Percentiles rank a stretch among this genome's conserved stretches.
Evolutionary conservation across 1,140 invertebrate species (phyloP).

Genomic region (Drosophila serrata): DNA sequence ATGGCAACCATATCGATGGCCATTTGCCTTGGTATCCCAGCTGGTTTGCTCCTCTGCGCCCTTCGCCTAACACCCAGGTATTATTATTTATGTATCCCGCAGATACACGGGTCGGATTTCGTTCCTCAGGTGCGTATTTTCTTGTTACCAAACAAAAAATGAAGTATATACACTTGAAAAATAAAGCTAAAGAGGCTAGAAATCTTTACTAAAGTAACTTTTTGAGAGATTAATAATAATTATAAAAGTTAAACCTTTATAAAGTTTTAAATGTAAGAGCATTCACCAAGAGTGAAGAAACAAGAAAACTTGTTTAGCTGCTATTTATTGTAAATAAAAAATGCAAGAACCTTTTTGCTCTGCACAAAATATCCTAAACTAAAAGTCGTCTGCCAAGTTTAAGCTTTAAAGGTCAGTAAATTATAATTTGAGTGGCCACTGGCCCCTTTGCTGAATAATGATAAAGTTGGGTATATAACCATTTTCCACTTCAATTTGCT

Average conservation of each 20-base stretch:
- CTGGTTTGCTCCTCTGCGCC: neutral
- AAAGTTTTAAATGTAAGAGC: too few relatives aligned
- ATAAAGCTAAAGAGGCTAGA: too few relatives aligned
- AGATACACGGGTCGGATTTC: constrained; percentile 42
- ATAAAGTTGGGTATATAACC: constrained; percentile 22
- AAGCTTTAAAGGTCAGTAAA: constrained; percentile 22
- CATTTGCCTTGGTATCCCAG: constrained; percentile 26
- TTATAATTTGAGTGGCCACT: constrained; percentile 32
- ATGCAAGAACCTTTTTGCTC: neutral
- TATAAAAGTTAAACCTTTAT: neutral
- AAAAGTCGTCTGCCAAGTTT: constrained; percentile 31
- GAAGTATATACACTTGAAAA: neutral
- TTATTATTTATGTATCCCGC: constrained; percentile 75
- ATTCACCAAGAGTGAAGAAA: neutral
- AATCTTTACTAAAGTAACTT: neutral
- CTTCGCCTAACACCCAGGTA: constrained; percentile 8
- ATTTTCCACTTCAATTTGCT: constrained; percentile 42
- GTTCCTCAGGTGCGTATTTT: constrained; percentile 67
- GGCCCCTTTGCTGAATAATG: constrained; percentile 19
- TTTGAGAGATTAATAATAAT: too few relatives aligned
- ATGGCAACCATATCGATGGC: constrained; percentile 58
- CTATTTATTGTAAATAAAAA: neutral
- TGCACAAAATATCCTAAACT: neutral
- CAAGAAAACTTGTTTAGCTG: neutral
- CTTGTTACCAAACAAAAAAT: constrained; percentile 24